Evolutionary conservation across 2,888 invertebrate species (phyloP), one percentile per base, ranked within the genome.

Genomic region (Eupithecia exiguata): DNA sequence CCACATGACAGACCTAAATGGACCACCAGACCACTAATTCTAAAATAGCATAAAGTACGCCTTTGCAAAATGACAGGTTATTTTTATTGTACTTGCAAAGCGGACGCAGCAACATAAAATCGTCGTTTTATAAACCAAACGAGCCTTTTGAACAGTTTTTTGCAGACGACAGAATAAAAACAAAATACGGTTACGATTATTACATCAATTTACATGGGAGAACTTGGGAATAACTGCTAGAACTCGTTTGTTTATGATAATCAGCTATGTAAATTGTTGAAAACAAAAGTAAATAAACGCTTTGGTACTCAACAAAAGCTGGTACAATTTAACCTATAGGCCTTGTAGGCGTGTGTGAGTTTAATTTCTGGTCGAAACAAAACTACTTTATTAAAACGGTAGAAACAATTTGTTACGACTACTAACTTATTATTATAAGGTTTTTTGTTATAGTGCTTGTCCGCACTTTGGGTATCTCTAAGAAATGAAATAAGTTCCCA

Each of bases 11-110:
- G 82, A 78, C 77, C 78, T 71, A 77, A 73, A 77, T 74, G 74
- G 68, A 69, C 79, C 77, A 75, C 73, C 69, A 77, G 74, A 79
- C 80, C 82, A 81, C 82, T 80, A 80, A 82, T 81, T 80, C 77
- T 80, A 46, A 80, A 77, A 80, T 79, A 77, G 77, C 78, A 79
- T 79, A 74, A 77, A 78, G 74, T 80, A 70, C 49, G 68, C 68
- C 68, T 49, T 66, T 36, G 72, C 69, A 72, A 68, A 75, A 70
- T 66, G 46, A 69, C 68, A 69, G 61, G 63, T 63, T 69, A 75
- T 49, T 70, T 73, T 72, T 65, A 73, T 68, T 68, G 46, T 72
- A 40, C 49, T 38, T 40, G 30, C 58, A 69, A 66, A 61, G 67
- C 62, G 62, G 49, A 25, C 62, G 35, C 36, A 38, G 36, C 40